Conservation (phyloP, 2,888 invertebrate genomes). For the Tiphia femorata region DNA sequence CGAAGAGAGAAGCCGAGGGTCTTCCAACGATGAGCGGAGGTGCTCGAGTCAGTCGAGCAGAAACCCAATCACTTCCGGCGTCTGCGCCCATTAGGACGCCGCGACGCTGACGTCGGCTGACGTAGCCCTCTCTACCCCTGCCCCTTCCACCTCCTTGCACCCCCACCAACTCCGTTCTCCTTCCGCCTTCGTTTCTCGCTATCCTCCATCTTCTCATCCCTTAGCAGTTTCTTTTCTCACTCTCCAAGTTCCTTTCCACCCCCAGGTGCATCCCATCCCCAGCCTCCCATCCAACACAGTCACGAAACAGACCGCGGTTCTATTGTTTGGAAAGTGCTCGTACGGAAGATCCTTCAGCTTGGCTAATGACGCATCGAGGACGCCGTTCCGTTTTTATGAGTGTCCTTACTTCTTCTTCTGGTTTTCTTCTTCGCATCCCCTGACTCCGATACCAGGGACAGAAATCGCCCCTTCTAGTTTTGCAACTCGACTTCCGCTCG, state of each 20-base stretch:
- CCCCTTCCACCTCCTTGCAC: conserved; percentile 4
- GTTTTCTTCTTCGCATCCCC: no score
- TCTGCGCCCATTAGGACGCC: conserved; percentile 72
- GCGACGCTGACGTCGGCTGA: conserved; percentile 70
- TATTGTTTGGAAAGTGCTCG: conserved; percentile 65
- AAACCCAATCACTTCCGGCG: conserved; percentile 75
- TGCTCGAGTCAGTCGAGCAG: conserved; percentile 70
- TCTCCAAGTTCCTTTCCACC: conserved; percentile 43
- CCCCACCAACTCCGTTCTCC: conserved; percentile 35
- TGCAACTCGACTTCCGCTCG: no score
- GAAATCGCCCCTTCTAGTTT: no score
- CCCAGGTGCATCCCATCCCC: no score
- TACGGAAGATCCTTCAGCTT: conserved; percentile 54
- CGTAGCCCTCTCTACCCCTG: conserved; percentile 52
- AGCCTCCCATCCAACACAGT: no score
- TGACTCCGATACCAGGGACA: no score
- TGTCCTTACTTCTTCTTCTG: no score
- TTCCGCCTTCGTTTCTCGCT: conserved; percentile 10
- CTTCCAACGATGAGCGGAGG: conserved; percentile 44
- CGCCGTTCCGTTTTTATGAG: conserved; percentile 31
- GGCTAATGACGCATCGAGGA: conserved; percentile 58
- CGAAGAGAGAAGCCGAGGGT: no score
- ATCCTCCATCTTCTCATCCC: conserved; percentile 26
- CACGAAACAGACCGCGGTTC: conserved; percentile 63
- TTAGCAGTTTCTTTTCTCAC: conserved; percentile 28